Percentiles rank a stretch among this genome's conserved stretches.
Conservation (phyloP, 2,888 invertebrate species). For the Ferrisia virgata region DNA sequence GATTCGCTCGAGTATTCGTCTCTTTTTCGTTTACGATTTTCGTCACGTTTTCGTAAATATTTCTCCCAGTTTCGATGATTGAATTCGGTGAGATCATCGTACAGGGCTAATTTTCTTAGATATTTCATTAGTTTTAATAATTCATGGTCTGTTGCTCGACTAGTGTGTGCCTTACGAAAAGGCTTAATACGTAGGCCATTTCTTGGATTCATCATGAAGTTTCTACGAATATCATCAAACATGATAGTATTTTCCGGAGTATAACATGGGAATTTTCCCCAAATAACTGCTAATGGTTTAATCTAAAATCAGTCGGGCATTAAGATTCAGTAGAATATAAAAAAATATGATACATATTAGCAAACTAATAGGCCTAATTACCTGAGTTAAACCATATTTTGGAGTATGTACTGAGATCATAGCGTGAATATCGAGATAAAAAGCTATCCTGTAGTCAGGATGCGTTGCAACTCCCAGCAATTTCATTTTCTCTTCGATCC, state of each 20-base stretch:
- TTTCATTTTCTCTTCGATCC: constrained; percentile 97
- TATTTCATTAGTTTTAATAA: constrained; percentile 76
- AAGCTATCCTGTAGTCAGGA: constrained; percentile 83
- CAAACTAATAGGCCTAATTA: too few species aligned
- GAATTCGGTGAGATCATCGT: constrained; percentile 76
- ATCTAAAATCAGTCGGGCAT: constrained; percentile 64
- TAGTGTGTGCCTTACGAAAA: constrained; percentile 86
- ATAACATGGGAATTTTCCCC: constrained; percentile 84
- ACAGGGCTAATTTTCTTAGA: constrained; percentile 73
- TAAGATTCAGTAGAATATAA: too few species aligned
- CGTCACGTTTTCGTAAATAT: constrained; percentile 54
- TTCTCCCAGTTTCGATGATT: constrained; percentile 93
- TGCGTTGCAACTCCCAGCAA: constrained; percentile 80
- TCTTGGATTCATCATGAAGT: constrained; percentile 96
- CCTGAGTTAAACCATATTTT: constrained; percentile 88
- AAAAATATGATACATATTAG: constrained; percentile 3
- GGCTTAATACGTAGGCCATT: constrained; percentile 87
- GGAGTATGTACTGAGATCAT: constrained; percentile 93
- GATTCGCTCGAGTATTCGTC: neutral
- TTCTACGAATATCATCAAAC: constrained; percentile 93
- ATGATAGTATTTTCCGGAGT: constrained; percentile 90
- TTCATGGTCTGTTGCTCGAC: constrained; percentile 79
- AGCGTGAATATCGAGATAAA: constrained; percentile 84
- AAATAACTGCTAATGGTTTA: constrained; percentile 93
- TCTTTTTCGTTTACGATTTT: constrained; percentile 45